These are phyloP conservation scores for Lasioglossum pauxillum DNA, from an alignment of 2,888 invertebrate species.

Conservation along the genomic window DNA sequence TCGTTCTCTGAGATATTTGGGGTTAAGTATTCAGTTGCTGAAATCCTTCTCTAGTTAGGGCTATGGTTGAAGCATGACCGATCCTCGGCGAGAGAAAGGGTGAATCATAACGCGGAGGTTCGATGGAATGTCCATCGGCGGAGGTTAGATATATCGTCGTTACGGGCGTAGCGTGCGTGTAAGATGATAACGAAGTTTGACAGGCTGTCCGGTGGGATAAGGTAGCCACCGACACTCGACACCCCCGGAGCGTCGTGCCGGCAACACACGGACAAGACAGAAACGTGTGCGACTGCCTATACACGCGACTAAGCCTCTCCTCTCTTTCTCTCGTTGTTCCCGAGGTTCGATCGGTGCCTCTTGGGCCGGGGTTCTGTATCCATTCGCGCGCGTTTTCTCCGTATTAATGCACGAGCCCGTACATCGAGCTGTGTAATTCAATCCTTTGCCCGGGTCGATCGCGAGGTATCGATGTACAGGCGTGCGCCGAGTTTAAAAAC, in stretches of 20 bases:
- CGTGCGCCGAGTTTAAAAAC: slow-evolving; percentile 74
- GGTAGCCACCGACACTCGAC: slow-evolving; percentile 82
- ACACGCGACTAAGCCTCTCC: slow-evolving; percentile 12
- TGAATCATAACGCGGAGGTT: slow-evolving; percentile 58
- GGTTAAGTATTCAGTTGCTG: slow-evolving; percentile 1
- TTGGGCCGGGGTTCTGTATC: slow-evolving; percentile 44
- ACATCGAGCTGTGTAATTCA: slow-evolving; percentile 78
- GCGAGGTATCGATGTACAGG: slow-evolving; percentile 78
- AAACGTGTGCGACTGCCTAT: not conserved
- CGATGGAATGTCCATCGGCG: slow-evolving; percentile 62
- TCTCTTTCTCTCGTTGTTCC: slow-evolving; percentile 29
- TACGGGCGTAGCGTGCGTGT: slow-evolving; percentile 76
- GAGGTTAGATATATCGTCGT: slow-evolving; percentile 66
- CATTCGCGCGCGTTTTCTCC: slow-evolving; percentile 72
- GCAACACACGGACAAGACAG: slow-evolving; percentile 57
- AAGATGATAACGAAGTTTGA: slow-evolving; percentile 84
- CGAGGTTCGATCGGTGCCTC: slow-evolving; percentile 9
- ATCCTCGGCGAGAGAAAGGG: slow-evolving; percentile 30
- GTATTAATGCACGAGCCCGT: slow-evolving; percentile 71
- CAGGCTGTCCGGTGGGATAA: slow-evolving; percentile 82
- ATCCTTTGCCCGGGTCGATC: slow-evolving; percentile 72
- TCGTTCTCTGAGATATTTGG: not conserved
- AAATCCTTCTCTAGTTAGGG: no score
- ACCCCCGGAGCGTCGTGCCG: slow-evolving; percentile 76
- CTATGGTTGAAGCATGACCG: not conserved